Evolutionary conservation across 2,113 vertebrate genomes (phyloP).

Genomic region (Nothoprocta pentlandii): DNA sequence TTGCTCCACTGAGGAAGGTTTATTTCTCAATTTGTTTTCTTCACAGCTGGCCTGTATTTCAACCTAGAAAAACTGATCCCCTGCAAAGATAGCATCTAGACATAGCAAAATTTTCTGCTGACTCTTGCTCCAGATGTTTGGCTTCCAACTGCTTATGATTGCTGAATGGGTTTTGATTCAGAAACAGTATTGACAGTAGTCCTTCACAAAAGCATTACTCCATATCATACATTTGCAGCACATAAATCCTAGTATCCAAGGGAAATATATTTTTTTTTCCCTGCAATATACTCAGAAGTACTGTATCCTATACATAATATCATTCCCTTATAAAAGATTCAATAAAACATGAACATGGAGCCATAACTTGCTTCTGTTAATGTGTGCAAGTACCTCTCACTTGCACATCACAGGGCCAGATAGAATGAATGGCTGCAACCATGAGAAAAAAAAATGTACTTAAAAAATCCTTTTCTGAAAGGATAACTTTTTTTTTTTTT

Average conservation of each 20-base stretch:
- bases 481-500: fast-evolving
- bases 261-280: conserved; percentile 30
- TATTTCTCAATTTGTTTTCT: conserved; percentile 42
- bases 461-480: neutral
- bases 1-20: neutral
- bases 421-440: neutral
- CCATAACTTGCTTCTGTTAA: neutral
- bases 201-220: conserved; percentile 36
- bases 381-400: neutral
- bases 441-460: neutral
- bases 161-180: conserved; percentile 55
- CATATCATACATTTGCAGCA: conserved; percentile 56
- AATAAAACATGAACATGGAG: neutral
- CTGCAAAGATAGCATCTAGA: conserved; percentile 36
- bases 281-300: conserved; percentile 24
- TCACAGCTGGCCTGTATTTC: neutral
- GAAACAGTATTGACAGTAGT: conserved; percentile 51
- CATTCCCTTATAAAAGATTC: conserved; percentile 20
- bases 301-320: neutral
- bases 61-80: conserved; percentile 31
- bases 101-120: conserved; percentile 60
- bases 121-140: conserved; percentile 48
- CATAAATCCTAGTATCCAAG: conserved; percentile 40
- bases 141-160: conserved; percentile 33
- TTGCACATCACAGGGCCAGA: neutral